phyloP scores from a whole-genome alignment of 35 echinoderm and acorn worm species.

The Apostichopus parvimensis region DNA sequence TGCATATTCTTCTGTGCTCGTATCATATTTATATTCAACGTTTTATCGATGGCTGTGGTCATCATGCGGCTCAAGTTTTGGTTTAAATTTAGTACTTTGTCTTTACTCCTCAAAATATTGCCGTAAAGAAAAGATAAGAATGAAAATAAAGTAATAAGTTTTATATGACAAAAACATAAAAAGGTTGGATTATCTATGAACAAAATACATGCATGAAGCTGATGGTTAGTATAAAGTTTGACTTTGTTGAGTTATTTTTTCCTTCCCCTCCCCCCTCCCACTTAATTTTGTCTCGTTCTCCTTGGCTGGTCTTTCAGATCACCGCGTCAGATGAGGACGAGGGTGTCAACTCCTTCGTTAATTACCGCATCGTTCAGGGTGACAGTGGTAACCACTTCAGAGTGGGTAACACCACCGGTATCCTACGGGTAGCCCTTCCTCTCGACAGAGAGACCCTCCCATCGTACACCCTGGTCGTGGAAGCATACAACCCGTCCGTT shows the following conservation, averaged over 20 bases:
- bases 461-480: constrained; percentile 53
- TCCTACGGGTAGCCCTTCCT: constrained; percentile 47
- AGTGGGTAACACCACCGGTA: constrained; percentile 55
- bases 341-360: constrained; percentile 48
- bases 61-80: no score
- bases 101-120: no score
- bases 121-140: no score
- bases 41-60: no score
- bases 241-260: neutral
- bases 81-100: no score
- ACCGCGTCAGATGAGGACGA: constrained; percentile 63
- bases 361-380: constrained; percentile 75
- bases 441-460: constrained; percentile 74
- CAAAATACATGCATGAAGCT: no score
- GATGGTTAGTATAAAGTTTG: no score
- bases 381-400: constrained; percentile 41
- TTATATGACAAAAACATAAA: no score
- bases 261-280: neutral
- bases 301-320: constrained; percentile 7
- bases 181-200: no score
- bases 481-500: constrained; percentile 23
- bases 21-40: no score
- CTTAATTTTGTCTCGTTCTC: neutral
- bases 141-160: no score
- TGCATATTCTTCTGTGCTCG: no score